Base-by-base conservation (phyloP, 2,113 vertebrate species). In the Zosterops borbonicus region DNA sequence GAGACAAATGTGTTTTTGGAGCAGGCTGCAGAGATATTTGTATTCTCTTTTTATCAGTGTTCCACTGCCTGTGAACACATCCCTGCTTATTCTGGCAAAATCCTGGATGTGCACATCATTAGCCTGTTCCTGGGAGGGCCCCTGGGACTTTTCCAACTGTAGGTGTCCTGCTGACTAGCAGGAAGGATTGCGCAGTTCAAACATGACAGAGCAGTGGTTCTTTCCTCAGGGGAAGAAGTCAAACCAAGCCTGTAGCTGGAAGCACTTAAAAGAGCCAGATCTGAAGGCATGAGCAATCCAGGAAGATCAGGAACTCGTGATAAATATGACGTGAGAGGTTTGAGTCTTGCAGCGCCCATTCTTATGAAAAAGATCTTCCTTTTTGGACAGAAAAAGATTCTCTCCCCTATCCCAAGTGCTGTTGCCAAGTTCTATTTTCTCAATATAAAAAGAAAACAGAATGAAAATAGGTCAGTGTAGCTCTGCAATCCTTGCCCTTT, bases 201-300 rank as follows among this genome's bases (percentile, higher is more conserved):
- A 77, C 70, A 63, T 33, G 68, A 87, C 75, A 80, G 91, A 80
- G 91, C 58, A 67, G 87, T 0, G 0, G 90, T 85, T 90, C 42
- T 94, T 85, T 91, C 95, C 90, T 77, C 59, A 5, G 91, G 95
- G 93, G 39, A 87, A 83, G 88, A 49, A 95, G 59, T 88, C 29
- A 69, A 70, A 80, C 75, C 79, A 92, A 78, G 77, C 83, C 73
- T 64, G 60, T 70, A 89, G 73, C 87, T 94, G 93, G 96, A 95
- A 95, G 78, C 64, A 85, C 75, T 94, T 96, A 15, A 83, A 90
- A 58, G 71, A 83, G 63, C 33, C 71, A 41, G n/a, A 60, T 91
- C 71, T 74, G 27, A 83, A 90, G 67, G 62, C 75, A 17, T 58
- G 50, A 88, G 82, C 88, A 73, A 82, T 85, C 65, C 75, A 49